phyloP scores from a whole-genome alignment of 2,797 vertebrate species.

The Intellagama lesueurii region DNA sequence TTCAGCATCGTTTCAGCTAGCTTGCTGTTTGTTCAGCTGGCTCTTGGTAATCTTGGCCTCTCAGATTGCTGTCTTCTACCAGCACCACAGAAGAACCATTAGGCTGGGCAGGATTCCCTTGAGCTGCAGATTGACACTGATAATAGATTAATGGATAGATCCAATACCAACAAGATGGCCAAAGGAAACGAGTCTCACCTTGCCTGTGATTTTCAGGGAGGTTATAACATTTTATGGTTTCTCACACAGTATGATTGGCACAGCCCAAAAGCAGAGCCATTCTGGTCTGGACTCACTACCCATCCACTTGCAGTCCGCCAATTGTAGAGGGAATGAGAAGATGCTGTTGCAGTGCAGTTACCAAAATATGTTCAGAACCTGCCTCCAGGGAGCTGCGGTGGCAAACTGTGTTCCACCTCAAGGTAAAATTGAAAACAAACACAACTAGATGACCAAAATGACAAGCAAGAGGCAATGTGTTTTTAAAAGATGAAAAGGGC shows the following conservation, averaged over 20 bases:
- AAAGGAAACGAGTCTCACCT: background rate
- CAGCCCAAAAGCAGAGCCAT: slow-evolving; percentile 80
- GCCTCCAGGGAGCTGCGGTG: slow-evolving; percentile 85
- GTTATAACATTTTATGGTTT: slow-evolving; percentile 1
- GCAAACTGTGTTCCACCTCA: slow-evolving; percentile 86
- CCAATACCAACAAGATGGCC: background rate
- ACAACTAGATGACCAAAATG: background rate
- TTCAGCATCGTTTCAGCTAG: too few species aligned
- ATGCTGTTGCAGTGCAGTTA: slow-evolving; percentile 85
- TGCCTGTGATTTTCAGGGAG: background rate
- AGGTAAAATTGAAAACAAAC: slow-evolving; percentile 79
- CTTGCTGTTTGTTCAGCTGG: too few species aligned
- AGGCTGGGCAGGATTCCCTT: background rate
- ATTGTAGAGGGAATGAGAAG: slow-evolving; percentile 89
- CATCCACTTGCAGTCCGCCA: slow-evolving; percentile 87
- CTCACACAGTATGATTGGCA: slow-evolving; percentile 85
- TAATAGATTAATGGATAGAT: background rate
- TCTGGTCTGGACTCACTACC: slow-evolving; percentile 81
- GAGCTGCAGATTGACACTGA: background rate
- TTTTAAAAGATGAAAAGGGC: background rate
- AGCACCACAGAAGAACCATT: too few species aligned
- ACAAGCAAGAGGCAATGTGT: background rate
- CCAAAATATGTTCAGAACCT: slow-evolving; percentile 83
- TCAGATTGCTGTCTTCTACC: too few species aligned
- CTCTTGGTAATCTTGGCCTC: too few species aligned